These are phyloP conservation scores for Chelonus formosanus DNA, from an alignment of 2,888 invertebrate species.

Conservation along the genomic window DNA sequence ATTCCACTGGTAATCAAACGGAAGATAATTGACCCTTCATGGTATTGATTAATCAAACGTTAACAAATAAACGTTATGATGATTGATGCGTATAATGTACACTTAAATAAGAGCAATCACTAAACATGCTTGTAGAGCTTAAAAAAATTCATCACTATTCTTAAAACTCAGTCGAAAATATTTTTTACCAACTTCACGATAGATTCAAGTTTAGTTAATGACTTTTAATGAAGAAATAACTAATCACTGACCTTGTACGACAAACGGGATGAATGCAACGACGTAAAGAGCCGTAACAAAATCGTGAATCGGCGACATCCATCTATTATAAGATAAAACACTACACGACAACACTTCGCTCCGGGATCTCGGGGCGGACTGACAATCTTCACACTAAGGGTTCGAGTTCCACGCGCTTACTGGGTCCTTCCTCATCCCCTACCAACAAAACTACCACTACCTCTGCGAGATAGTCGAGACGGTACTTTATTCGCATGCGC, in stretches of 20 bases:
- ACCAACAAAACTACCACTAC: not conserved
- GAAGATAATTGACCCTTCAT: no score
- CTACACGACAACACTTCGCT: slow-evolving; percentile 57
- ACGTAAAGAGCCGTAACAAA: slow-evolving; percentile 53
- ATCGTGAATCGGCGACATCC: slow-evolving; percentile 62
- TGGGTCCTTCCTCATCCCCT: slow-evolving; percentile 21
- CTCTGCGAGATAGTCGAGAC: not conserved
- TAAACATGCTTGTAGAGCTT: no score
- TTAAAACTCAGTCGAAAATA: no score
- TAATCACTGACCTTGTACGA: slow-evolving; percentile 58
- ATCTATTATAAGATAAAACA: slow-evolving; percentile 60
- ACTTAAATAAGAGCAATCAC: no score
- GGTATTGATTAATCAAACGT: no score
- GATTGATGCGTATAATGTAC: no score
- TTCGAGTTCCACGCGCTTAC: slow-evolving; percentile 32
- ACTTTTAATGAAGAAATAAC: no score
- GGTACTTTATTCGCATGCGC: slow-evolving; percentile 54
- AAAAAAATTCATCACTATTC: no score
- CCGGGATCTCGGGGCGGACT: slow-evolving; percentile 62
- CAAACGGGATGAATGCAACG: slow-evolving; percentile 50
- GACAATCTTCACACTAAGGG: slow-evolving; percentile 35
- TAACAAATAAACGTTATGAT: no score
- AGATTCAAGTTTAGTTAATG: no score
- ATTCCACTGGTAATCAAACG: no score
- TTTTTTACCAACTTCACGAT: no score